Conservation (phyloP, 2,113 vertebrate genomes). For the Myiagra hebetior region DNA sequence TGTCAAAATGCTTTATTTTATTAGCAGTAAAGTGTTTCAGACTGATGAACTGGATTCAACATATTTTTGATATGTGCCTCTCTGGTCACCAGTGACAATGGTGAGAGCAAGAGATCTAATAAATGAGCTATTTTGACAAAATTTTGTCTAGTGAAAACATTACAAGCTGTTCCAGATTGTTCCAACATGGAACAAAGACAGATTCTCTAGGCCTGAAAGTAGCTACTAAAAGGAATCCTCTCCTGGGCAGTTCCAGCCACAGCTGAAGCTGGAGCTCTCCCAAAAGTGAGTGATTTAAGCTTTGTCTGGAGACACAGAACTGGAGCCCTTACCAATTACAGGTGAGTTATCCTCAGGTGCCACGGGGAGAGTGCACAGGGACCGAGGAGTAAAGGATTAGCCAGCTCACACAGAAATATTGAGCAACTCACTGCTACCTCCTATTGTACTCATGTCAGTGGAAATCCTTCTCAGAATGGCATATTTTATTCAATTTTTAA, state of each 20-base stretch:
- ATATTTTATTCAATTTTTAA: conserved; percentile 77
- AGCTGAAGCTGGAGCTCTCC: background rate
- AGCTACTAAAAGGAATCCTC: background rate
- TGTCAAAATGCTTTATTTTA: background rate
- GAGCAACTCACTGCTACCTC: conserved; percentile 44
- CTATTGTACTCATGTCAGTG: conserved; percentile 51
- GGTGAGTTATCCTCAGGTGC: conserved; percentile 48
- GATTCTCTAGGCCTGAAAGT: background rate
- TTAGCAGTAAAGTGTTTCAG: background rate
- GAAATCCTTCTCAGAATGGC: conserved; percentile 54
- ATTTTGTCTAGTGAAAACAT: background rate
- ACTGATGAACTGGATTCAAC: background rate
- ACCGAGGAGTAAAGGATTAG: conserved; percentile 29
- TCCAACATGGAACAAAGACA: background rate
- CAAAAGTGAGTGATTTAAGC: background rate
- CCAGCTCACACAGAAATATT: conserved; percentile 19
- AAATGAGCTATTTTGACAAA: background rate
- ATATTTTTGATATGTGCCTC: background rate
- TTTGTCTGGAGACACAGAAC: conserved; percentile 43
- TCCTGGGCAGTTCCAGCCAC: background rate
- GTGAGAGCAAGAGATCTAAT: background rate
- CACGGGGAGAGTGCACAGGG: background rate
- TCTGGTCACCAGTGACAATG: background rate
- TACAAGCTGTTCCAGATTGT: conserved; percentile 2
- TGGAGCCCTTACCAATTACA: conserved; percentile 26